Evolutionary conservation across 2,888 invertebrate species (phyloP), one percentile per base, ranked within the genome.

Genomic region (Vanessa cardui): DNA sequence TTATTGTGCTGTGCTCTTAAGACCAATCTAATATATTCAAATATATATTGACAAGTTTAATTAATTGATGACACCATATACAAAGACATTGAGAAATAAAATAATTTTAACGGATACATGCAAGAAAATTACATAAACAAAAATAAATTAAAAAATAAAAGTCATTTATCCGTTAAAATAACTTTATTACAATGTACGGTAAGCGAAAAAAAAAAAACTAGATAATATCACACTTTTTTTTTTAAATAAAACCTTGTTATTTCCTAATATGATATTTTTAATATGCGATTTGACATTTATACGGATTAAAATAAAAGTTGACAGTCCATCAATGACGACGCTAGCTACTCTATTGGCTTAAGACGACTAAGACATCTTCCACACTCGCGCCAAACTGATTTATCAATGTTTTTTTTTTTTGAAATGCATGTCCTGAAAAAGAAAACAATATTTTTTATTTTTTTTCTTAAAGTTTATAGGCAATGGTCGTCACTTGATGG

Each of bases 271-370:
- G 59, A 59, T 59, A 46, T 50, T 49, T 60, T 54, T 52, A 21
- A 60, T 56, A 64, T 49, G 60, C 61, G 61, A 56, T 66, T 58
- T 50, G 20, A 65, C 44, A 54, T n/a, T 18, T 45, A 59, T 44
- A 31, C 39, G 44, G 58, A 39, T 47, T 61, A 61, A 56, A 61
- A 49, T 39, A 21, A 21, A n/a, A 31, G 21, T 56, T 60, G 45
- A 20, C 31, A 26, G n/a, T 56, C 59, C 44, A 60, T 47, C 79
- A 77, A 78, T 79, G 85, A 80, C 84, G 81, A 81, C 80, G 80
- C 80, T 81, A 75, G 79, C 80, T 84, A 86, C 83, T 84, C 85
- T 89, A 89, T 82, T 84, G 86, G 86, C 87, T 83, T 81, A 77
- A 83, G 81, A 80, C 84, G 84, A 83, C 85, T 85, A 76, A 71